A percentile compares a stretch with the other conserved stretches of the same genome.
Evolutionary conservation across 2,797 vertebrate species (phyloP).

Genomic region (Gallinago stenura): DNA sequence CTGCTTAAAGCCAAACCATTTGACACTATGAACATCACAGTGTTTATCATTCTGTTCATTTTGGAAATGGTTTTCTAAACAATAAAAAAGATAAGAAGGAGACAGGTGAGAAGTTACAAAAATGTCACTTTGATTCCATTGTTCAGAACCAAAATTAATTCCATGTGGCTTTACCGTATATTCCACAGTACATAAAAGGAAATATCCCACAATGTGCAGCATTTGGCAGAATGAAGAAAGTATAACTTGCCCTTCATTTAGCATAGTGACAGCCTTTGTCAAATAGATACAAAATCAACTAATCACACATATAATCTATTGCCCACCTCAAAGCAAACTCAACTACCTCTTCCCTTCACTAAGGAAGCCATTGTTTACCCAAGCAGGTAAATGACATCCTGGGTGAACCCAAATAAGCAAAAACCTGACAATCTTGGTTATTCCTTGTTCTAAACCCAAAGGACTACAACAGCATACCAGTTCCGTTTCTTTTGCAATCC

Average conservation of each 20-base stretch:
- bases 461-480: neutral
- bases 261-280: neutral
- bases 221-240: neutral
- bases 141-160: neutral
- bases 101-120: neutral
- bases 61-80: neutral
- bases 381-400: neutral
- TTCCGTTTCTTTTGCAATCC: neutral
- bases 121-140: neutral
- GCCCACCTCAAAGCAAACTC: neutral
- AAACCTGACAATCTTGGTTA: neutral
- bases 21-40: fast-evolving
- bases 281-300: neutral
- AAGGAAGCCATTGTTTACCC: neutral
- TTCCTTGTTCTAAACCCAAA: neutral
- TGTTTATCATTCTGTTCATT: neutral
- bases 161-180: neutral
- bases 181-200: neutral
- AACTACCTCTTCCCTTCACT: neutral
- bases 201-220: neutral
- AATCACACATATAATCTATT: neutral
- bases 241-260: neutral
- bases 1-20: neutral
- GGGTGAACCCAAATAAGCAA: neutral
- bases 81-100: neutral